Percentiles rank a stretch among this genome's conserved stretches.
Evolutionary conservation across 2,113 vertebrate genomes (phyloP).

Genomic region (Laterallus jamaicensis): DNA sequence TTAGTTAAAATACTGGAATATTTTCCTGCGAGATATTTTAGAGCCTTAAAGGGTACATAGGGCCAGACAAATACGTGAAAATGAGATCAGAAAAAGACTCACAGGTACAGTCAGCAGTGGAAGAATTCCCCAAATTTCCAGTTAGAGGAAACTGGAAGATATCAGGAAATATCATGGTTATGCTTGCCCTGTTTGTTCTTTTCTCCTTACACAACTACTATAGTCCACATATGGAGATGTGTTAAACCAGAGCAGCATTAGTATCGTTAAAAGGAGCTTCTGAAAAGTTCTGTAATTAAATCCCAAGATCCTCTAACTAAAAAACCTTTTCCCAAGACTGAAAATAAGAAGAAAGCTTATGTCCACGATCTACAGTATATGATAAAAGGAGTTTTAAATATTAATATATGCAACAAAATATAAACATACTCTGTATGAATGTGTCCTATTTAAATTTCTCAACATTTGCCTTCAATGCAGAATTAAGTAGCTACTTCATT

Average conservation of each 20-base stretch:
- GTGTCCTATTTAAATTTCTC: background rate
- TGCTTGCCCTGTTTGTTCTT: background rate
- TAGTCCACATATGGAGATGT: background rate
- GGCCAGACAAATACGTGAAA: background rate
- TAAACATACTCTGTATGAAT: background rate
- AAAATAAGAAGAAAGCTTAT: background rate
- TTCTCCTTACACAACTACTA: background rate
- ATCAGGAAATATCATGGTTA: background rate
- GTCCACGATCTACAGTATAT: background rate
- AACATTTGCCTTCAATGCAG: background rate
- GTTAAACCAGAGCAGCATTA: background rate
- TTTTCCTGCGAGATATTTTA: background rate
- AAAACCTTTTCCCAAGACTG: background rate
- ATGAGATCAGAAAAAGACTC: background rate
- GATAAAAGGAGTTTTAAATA: conserved; percentile 16
- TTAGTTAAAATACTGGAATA: background rate
- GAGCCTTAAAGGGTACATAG: background rate
- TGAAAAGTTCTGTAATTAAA: background rate
- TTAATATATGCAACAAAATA: background rate
- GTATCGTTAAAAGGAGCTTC: background rate
- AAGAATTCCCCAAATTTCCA: background rate
- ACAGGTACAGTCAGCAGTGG: background rate
- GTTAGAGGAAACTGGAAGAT: background rate
- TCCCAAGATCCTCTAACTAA: background rate
- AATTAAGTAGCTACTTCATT: background rate